Base-by-base conservation (phyloP, 37 sponge, comb jelly and placozoan genomes). In the Petrosia ficiformis region DNA sequence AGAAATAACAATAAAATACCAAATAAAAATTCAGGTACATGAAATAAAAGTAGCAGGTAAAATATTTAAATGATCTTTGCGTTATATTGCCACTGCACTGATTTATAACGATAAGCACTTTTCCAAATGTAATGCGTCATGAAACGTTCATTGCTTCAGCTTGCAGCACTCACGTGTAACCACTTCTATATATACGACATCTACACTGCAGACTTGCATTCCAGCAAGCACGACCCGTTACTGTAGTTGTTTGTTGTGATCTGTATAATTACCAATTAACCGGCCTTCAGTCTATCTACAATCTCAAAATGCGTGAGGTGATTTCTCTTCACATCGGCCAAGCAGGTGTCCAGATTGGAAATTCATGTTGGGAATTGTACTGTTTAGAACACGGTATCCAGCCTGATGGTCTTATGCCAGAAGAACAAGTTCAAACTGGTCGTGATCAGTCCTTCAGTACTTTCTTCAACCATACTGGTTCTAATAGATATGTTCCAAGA, bases 301-400 rank as follows among this genome's bases (percentile, higher is more conserved):
- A 14, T 16, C 11, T 35, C 33, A 80, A 76, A n/a, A 82, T 82
- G 88, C 84, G 93, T 72, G 93, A 92, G 69, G 80, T 84, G 67
- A 75, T 92, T 34, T 87, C 93, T 36, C 68, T 87, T 39, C 89
- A 93, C 72, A 70, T 93, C 24, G 94, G 94, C 39, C 94, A 93
- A 65, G 89, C 89, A 28, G 94, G 94, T 40, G 84, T 85, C 61
- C 94, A 91, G 81, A 95, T 95, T 39, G 96, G 96, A 25, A 95
- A 95, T 58, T 92, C 92, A 57, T 95, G 96, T 86, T 95, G 96
- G 96, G 96, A 95, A 74, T 86, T 95, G 48, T 90, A 91, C 87
- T 91, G 92, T 57, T 72, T 91, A 11, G 92, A 91, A 65, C 92
- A 91, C 80, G 86, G 86, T 8, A 90, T 95, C 41, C 86, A 91